Percentiles rank a stretch among this genome's conserved stretches.
phyloP scores from a whole-genome alignment of 2,113 vertebrate genomes.

The Megaceryle maxima region DNA sequence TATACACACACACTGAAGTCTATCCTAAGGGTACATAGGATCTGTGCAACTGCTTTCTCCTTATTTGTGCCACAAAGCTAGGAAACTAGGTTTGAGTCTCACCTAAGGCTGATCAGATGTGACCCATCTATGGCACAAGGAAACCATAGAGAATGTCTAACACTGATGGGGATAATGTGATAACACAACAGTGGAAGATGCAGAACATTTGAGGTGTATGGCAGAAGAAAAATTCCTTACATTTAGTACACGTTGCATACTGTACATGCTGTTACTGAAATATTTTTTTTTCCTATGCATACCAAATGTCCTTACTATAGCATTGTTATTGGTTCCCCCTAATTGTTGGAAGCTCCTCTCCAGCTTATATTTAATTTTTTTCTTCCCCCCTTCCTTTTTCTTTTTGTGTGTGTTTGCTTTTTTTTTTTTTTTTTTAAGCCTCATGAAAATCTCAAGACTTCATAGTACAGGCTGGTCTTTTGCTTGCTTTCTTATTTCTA shows the following conservation, averaged over 20 bases:
- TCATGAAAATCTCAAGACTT: neutral
- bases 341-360: neutral
- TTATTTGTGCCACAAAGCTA: neutral
- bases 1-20: too few relatives aligned
- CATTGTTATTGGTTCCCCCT: neutral
- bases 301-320: neutral
- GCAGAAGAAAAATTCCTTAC: neutral
- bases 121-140: neutral
- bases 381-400: neutral
- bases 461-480: neutral
- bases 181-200: neutral
- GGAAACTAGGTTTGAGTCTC: neutral
- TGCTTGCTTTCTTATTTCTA: neutral
- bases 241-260: rapidly evolving
- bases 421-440: neutral
- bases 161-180: neutral
- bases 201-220: neutral
- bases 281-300: neutral
- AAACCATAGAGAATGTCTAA: neutral
- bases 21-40: neutral
- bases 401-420: too few relatives aligned
- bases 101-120: neutral
- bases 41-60: neutral
- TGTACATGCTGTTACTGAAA: neutral
- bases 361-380: neutral